Evolutionary conservation across 2,797 vertebrate species (phyloP), one percentile per base, ranked within the genome.

Genomic region (Falco columbarius): DNA sequence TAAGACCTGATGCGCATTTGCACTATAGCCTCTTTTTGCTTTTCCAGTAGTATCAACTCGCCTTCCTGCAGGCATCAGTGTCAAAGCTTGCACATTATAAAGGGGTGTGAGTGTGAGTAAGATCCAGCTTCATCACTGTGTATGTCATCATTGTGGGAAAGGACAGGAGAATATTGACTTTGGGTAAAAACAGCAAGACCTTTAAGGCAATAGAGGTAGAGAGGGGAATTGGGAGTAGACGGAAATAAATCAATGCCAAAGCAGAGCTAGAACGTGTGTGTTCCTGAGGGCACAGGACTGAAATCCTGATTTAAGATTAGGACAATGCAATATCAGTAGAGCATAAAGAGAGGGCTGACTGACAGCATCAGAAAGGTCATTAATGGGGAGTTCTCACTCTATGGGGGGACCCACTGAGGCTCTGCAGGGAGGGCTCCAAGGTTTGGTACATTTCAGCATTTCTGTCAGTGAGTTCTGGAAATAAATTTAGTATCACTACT

Each of bases 171-270:
- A 44, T 67, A 68, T 42, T 67, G 55, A 65, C 63, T 81, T 92
- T 36, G 56, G 36, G 59, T 61, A 73, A 82, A 75, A 84, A 12
- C 26, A 73, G 22, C 21, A 76, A 90, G 81, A 81, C 5, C 23
- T 86, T 81, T 58, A 51, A 71, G 30, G 49, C n/a, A 71, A 20
- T 15, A 76, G 27, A 79, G 20, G n/a, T 29, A 62, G 42, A 81
- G 16, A 81, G 15, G 21, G 90, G 73, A 91, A 44, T 0, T 55
- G 22, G 76, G 75, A 95, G 19, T 13, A 63, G 54, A 49, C 75
- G 77, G 58, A 95, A 94, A 95, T 73, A 89, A 92, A 92, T 68
- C 38, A 86, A 6, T 44, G 76, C 49, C 46, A 81, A 89, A 90
- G 67, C 26, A 87, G 71, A 92, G 32, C 7, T 67, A 59, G 40